Conservation (phyloP, 2,888 invertebrate genomes). For the Caenorhabditis sp. region DNA sequence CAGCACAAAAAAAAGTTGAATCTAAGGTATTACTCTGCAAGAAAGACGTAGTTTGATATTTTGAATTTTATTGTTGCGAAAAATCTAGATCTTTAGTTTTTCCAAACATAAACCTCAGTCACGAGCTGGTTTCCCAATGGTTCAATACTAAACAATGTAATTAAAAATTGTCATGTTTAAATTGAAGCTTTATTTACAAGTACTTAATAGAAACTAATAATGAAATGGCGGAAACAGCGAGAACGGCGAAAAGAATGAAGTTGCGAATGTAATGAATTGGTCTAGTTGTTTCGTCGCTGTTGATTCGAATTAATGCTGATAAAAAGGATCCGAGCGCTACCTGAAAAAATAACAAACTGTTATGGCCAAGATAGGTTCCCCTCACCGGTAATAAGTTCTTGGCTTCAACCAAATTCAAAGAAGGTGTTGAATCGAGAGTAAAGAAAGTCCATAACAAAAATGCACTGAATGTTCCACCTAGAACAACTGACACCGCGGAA, state of each 20-base stretch:
- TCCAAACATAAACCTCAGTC: too few relatives aligned
- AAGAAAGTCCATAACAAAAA: constrained; percentile 34
- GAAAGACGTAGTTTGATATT: too few relatives aligned
- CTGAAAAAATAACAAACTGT: constrained; percentile 8
- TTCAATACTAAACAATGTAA: too few relatives aligned
- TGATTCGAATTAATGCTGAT: constrained; percentile 24
- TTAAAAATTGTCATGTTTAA: too few relatives aligned
- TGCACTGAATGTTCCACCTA: constrained; percentile 21
- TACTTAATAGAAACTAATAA: constrained; percentile 6
- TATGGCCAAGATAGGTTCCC: background rate
- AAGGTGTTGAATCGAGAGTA: constrained; percentile 15
- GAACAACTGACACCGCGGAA: constrained; percentile 22
- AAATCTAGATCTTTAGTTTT: too few relatives aligned
- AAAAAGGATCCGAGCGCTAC: constrained; percentile 20
- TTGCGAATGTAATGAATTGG: constrained; percentile 25
- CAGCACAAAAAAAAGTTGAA: too few relatives aligned
- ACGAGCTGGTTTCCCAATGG: too few relatives aligned
- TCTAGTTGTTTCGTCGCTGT: constrained; percentile 15
- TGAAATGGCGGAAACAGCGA: constrained; percentile 11
- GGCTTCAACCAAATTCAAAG: constrained; percentile 14
- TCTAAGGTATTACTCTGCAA: too few relatives aligned
- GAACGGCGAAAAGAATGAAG: constrained; percentile 6
- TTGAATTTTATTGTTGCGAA: too few relatives aligned
- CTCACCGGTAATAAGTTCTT: constrained; percentile 27
- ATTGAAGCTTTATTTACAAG: background rate